A percentile compares a stretch with the other conserved stretches of the same genome.
Evolutionary conservation across 2,888 invertebrate species (phyloP).

Genomic region (Melanotus villosus): DNA sequence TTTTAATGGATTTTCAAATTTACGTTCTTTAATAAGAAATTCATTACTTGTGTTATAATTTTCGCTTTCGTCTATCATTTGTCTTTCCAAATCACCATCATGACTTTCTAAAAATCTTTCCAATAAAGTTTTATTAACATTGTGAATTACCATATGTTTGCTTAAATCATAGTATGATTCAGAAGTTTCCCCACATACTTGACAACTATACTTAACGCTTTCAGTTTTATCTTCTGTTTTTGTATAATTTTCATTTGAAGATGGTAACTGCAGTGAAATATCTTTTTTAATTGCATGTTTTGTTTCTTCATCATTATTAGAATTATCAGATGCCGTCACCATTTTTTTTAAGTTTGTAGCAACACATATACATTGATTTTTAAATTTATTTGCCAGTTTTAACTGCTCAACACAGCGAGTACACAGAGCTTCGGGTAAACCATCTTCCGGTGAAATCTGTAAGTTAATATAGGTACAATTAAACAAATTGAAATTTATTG

Average conservation of each 20-base stretch:
- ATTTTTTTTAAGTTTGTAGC: conserved; percentile 44
- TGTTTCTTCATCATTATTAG: too few relatives aligned
- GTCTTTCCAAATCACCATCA: neutral
- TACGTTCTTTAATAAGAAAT: neutral
- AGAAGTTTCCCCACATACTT: conserved; percentile 33
- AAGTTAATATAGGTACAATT: neutral
- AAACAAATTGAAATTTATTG: conserved; percentile 22
- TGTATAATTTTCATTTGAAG: neutral
- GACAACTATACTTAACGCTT: conserved; percentile 34
- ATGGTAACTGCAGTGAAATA: neutral
- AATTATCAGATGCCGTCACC: neutral
- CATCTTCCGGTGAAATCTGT: conserved; percentile 52
- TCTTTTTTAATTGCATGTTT: neutral
- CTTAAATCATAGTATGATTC: conserved; percentile 44
- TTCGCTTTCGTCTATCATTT: neutral
- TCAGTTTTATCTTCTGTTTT: neutral
- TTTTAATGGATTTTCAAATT: too few relatives aligned
- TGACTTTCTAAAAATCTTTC: conserved; percentile 23
- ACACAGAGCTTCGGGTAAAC: conserved; percentile 55
- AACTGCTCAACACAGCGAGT: conserved; percentile 50
- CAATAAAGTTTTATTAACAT: conserved; percentile 32
- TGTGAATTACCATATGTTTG: conserved; percentile 44
- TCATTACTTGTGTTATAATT: neutral
- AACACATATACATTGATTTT: conserved; percentile 53
- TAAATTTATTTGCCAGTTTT: conserved; percentile 51